Evolutionary conservation across 2,113 vertebrate genomes (phyloP).

Genomic region (Labeo catla): DNA sequence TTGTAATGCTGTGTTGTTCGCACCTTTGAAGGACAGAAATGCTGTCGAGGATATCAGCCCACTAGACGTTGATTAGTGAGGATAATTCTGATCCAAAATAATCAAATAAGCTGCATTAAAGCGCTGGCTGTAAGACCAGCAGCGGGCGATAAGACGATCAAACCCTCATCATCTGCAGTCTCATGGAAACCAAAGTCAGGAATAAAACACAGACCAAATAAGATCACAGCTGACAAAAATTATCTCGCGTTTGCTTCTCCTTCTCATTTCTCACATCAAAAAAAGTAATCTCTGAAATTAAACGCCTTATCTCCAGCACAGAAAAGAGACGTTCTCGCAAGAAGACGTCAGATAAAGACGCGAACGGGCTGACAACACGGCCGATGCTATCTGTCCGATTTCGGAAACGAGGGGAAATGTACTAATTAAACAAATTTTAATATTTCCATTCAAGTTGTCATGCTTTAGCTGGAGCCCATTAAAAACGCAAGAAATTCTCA

Average conservation of each 20-base stretch:
- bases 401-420: constrained; percentile 41
- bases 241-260: background rate
- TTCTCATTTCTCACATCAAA: constrained; percentile 52
- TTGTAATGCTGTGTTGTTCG: no score
- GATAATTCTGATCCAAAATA: constrained; percentile 13
- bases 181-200: background rate
- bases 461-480: background rate
- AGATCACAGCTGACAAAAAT: constrained; percentile 13
- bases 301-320: constrained; percentile 67
- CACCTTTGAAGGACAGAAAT: background rate
- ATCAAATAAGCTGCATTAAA: background rate
- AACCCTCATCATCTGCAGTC: constrained; percentile 7
- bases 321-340: constrained; percentile 68
- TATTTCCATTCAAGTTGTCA: constrained; percentile 47
- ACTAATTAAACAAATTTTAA: constrained; percentile 64
- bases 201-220: constrained; percentile 17
- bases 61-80: background rate
- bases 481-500: background rate
- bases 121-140: background rate
- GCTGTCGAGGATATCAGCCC: constrained; percentile 8
- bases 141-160: background rate
- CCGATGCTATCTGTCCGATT: constrained; percentile 63
- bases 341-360: constrained; percentile 61
- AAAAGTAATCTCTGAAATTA: constrained; percentile 72
- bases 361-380: constrained; percentile 63